These are phyloP conservation scores for Melozone crissalis DNA, from an alignment of 2,113 vertebrate species.

Conservation along the genomic window DNA sequence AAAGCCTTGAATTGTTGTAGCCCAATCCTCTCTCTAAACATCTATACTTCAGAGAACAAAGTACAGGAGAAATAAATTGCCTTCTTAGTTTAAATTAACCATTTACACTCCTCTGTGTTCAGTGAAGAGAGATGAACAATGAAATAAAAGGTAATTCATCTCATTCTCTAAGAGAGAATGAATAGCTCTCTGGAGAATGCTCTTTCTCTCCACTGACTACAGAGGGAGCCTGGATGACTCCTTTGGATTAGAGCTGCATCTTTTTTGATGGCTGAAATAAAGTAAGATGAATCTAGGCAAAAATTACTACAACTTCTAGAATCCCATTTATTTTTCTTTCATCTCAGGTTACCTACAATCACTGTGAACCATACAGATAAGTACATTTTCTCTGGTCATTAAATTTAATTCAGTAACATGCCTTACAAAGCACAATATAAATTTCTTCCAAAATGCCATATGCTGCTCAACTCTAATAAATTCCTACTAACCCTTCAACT, in stretches of 20 bases:
- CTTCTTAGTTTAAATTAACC: neutral
- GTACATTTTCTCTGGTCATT: conserved; percentile 9
- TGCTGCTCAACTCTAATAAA: conserved; percentile 14
- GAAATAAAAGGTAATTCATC: neutral
- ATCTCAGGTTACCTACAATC: neutral
- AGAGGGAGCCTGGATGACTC: neutral
- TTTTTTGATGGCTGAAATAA: conserved; percentile 26
- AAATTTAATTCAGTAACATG: conserved; percentile 29
- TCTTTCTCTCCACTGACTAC: neutral
- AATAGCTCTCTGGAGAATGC: neutral
- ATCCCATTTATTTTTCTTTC: conserved; percentile 41
- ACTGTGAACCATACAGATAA: neutral
- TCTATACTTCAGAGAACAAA: neutral
- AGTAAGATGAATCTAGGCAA: neutral
- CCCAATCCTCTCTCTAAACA: neutral
- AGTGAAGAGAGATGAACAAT: neutral
- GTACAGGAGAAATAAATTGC: neutral
- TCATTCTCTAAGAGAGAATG: neutral
- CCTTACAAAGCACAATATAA: neutral
- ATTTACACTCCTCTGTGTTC: neutral
- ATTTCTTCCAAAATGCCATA: conserved; percentile 7
- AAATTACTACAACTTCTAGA: neutral
- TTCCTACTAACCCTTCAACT: neutral
- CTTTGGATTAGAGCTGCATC: neutral
- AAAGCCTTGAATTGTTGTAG: neutral